Evolutionary conservation across 1,140 invertebrate species (phyloP).

Genomic region (Psix sp.): DNA sequence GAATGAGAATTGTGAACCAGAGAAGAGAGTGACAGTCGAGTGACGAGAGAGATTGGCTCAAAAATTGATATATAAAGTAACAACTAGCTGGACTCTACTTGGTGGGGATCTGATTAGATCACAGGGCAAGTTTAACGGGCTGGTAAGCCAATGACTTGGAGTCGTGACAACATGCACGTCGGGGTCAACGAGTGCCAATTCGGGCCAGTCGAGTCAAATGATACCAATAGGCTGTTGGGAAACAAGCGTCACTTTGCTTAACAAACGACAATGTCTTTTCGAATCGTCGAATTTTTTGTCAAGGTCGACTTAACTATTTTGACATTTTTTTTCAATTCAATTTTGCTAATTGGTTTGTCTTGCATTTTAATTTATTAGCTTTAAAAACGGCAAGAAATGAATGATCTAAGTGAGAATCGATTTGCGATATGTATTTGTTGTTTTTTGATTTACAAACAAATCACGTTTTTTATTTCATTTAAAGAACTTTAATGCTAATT

Average conservation of each 20-base stretch:
- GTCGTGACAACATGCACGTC: conserved; percentile 73
- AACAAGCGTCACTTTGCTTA: conserved; percentile 67
- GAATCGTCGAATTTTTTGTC: conserved; percentile 15
- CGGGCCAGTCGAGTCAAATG: conserved; percentile 73
- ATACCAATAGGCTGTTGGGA: conserved; percentile 74
- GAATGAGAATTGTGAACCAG: no score
- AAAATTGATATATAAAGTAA: conserved; percentile 21
- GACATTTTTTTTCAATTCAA: neutral
- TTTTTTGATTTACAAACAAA: no score
- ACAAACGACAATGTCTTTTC: conserved; percentile 25
- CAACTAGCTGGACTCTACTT: conserved; percentile 1
- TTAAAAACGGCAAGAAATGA: no score
- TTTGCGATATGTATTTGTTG: no score
- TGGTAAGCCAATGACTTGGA: conserved; percentile 74
- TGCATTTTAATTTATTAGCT: no score
- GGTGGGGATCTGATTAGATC: conserved; percentile 64
- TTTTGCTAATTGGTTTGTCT: no score
- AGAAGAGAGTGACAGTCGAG: no score
- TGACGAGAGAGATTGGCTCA: no score
- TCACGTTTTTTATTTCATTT: no score
- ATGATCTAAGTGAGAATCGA: no score
- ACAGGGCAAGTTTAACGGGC: conserved; percentile 73
- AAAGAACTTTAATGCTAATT: no score
- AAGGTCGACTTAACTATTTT: conserved; percentile 19
- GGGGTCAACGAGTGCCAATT: conserved; percentile 74